Evolutionary conservation across 2,113 vertebrate genomes (phyloP), one percentile per base, ranked within the genome.

Genomic region (Malurus cyaneus): DNA sequence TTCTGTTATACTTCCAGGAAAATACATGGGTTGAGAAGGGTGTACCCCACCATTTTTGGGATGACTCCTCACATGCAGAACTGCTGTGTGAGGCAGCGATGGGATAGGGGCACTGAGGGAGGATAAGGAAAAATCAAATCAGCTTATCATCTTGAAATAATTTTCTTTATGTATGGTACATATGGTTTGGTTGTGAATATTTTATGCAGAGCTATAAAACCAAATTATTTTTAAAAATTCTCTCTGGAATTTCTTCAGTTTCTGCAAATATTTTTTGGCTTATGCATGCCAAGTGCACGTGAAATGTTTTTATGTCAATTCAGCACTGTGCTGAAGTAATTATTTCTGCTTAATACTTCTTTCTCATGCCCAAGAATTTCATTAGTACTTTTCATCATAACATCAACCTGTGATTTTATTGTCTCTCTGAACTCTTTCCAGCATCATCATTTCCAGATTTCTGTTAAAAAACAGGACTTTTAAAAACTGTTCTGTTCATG

Each of bases 1-100:
- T 65, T 70, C 41, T 56, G 25, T 80, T 79, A 2, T 32, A 18
- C 61, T 88, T 91, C 15, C 52, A 70, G 36, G n/a, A 70, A 61
- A 70, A 44, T 16, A 15, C 2, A 0, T 61, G 29, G 15, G 12
- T 2, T 46, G 4, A 14, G 20, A 5, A 71, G 21, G 21, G 8
- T 29, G 9, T 24, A 11, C 25, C 7, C 54, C 26, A 59, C 18
- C 7, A 11, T 60, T 87, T 80, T 31, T 47, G n/a, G 15, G 39
- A 5, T 62, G 10, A 24, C 23, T 83, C 8, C 49, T 71, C 39
- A 17, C 47, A 28, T 80, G n/a, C 34, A 65, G 41, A 70, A 52
- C 17, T 70, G 61, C 46, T 74, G 36, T 3, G 6, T 61, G 72
- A 83, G n/a, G 34, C 34, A 29, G 23, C 31, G 9, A 21, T 88